Percentiles rank a stretch among this genome's conserved stretches.
Evolutionary conservation across 2,113 vertebrate species (phyloP).

Genomic region (Ciconia stormi): DNA sequence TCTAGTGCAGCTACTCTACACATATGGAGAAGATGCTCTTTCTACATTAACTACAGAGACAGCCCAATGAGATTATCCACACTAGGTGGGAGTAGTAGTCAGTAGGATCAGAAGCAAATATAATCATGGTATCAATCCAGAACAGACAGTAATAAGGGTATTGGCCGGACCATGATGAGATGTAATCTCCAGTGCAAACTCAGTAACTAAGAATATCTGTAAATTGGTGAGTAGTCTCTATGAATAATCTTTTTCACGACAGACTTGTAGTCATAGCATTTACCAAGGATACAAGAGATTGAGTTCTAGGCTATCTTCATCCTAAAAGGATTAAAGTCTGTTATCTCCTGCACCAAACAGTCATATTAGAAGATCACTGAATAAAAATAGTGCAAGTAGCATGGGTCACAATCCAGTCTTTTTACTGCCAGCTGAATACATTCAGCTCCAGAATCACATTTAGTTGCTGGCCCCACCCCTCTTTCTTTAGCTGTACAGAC

Average conservation of each 20-base stretch:
- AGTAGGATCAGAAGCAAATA: not conserved
- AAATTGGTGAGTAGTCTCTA: fast-evolving
- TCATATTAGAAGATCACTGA: not conserved
- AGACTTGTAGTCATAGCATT: not conserved
- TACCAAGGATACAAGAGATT: not conserved
- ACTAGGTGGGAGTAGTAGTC: not conserved
- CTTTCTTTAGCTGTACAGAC: not conserved
- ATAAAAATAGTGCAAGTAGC: not conserved
- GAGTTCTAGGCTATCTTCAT: not conserved
- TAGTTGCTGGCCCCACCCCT: not conserved
- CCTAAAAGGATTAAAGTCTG: not conserved
- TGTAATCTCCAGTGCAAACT: not conserved
- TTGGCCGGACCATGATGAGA: fast-evolving
- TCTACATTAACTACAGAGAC: not conserved
- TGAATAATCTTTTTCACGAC: not conserved
- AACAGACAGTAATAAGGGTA: not conserved
- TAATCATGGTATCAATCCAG: not conserved
- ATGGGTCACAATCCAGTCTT: not conserved
- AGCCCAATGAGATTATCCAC: not conserved
- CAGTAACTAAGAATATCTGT: not conserved
- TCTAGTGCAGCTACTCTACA: not conserved
- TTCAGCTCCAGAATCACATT: not conserved
- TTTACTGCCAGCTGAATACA: not conserved
- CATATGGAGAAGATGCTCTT: not conserved
- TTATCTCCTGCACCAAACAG: not conserved